phyloP scores from a whole-genome alignment of 2,113 vertebrate genomes.

The Pachypanchax playfairii region DNA sequence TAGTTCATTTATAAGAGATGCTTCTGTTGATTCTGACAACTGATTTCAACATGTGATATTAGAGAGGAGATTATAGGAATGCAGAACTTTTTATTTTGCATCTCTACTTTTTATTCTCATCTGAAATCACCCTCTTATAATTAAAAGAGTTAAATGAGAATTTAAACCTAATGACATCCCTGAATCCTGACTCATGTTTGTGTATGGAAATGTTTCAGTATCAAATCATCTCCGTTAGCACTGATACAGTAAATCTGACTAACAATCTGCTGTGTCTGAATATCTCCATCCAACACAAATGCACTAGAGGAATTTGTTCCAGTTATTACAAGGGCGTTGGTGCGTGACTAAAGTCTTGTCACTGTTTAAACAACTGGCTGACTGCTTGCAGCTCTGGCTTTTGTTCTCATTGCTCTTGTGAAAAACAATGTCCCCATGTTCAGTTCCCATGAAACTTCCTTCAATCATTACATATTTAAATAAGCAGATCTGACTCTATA shows the following conservation, averaged over 20 bases:
- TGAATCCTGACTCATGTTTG: neutral
- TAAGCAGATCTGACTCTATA: neutral
- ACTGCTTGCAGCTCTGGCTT: conserved; percentile 35
- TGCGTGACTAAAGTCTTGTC: conserved; percentile 60
- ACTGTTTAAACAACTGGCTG: conserved; percentile 69
- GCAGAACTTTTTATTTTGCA: too few species aligned
- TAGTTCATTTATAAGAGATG: too few species aligned
- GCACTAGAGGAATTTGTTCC: conserved; percentile 56
- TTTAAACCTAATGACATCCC: neutral
- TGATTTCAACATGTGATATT: too few species aligned
- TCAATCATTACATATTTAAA: conserved; percentile 1
- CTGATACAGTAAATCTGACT: neutral
- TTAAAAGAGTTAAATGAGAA: too few species aligned
- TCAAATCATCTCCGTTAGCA: neutral
- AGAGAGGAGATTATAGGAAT: too few species aligned
- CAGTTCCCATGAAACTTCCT: conserved; percentile 13
- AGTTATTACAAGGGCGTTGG: conserved; percentile 57
- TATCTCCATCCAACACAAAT: conserved; percentile 30
- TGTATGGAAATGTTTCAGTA: neutral
- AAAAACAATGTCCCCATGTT: conserved; percentile 19
- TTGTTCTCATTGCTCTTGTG: conserved; percentile 40
- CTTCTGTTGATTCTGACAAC: too few species aligned
- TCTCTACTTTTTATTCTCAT: too few species aligned
- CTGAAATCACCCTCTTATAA: too few species aligned
- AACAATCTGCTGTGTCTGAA: conserved; percentile 15